phyloP scores from a whole-genome alignment of 2,888 invertebrate genomes.

The Aspidiotus destructor region DNA sequence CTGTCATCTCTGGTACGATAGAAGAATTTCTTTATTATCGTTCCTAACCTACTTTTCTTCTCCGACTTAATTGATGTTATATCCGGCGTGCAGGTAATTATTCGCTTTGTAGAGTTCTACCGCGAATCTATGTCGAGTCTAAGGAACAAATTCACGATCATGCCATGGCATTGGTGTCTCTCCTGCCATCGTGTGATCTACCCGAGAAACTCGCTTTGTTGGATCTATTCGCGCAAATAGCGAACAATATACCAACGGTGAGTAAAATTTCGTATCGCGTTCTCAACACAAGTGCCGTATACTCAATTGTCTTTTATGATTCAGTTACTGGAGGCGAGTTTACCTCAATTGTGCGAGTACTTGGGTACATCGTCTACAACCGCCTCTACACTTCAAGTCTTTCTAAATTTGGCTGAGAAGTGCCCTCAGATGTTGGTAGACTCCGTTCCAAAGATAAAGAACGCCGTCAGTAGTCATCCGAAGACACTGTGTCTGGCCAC shows the following conservation, averaged over 20 bases:
- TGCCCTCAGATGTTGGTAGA: slow-evolving; percentile 61
- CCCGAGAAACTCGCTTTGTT: slow-evolving; percentile 77
- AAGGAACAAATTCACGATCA: slow-evolving; percentile 77
- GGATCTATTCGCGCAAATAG: slow-evolving; percentile 70
- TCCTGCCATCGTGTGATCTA: slow-evolving; percentile 72
- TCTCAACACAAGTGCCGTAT: neutral
- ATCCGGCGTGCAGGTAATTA: slow-evolving; percentile 59
- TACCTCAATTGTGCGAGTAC: slow-evolving; percentile 72
- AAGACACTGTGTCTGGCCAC: slow-evolving; percentile 57
- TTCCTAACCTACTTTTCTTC: neutral
- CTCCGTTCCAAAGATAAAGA: slow-evolving; percentile 58
- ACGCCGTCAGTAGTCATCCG: slow-evolving; percentile 57
- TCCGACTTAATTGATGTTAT: neutral
- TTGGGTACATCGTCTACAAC: slow-evolving; percentile 53
- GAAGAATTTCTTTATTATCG: neutral
- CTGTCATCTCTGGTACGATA: slow-evolving; percentile 65
- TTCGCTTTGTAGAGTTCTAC: slow-evolving; percentile 74
- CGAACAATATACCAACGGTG: slow-evolving; percentile 67
- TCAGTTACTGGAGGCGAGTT: slow-evolving; percentile 66
- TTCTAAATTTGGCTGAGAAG: slow-evolving; percentile 62
- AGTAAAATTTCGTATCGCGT: slow-evolving; percentile 37
- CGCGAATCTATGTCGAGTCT: slow-evolving; percentile 81
- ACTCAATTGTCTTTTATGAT: slow-evolving; percentile 27
- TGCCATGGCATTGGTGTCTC: slow-evolving; percentile 67
- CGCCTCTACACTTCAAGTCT: slow-evolving; percentile 59